These are phyloP conservation scores for Tetragonula clypearis DNA, from an alignment of 1,140 invertebrate genomes.

Conservation along the genomic window DNA sequence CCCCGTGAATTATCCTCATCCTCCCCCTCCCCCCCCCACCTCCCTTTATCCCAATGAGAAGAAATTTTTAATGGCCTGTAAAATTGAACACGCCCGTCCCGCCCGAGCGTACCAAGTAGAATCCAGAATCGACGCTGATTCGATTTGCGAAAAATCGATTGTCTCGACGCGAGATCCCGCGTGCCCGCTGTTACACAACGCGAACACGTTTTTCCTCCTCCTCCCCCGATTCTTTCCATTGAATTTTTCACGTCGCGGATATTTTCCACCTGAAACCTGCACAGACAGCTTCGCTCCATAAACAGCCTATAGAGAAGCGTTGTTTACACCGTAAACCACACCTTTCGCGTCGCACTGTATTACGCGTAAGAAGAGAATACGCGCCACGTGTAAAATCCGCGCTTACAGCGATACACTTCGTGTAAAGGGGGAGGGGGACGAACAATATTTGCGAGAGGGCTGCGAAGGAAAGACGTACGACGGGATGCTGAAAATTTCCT, in stretches of 20 bases:
- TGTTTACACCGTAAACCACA: conserved; percentile 44
- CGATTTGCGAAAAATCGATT: conserved; percentile 18
- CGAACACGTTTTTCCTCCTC: too few species aligned
- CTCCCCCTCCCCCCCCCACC: too few species aligned
- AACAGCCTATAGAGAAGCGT: conserved; percentile 31
- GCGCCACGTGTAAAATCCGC: conserved; percentile 3
- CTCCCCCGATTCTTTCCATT: conserved; percentile 25
- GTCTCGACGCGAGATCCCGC: background rate
- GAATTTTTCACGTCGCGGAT: conserved; percentile 41
- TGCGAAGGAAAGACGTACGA: background rate
- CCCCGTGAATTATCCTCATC: background rate
- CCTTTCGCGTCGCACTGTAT: background rate
- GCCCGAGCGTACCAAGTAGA: background rate
- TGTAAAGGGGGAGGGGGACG: too few species aligned
- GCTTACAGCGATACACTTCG: background rate
- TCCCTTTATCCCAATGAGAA: background rate
- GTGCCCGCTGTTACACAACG: background rate
- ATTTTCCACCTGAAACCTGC: background rate
- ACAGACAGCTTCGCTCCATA: conserved; percentile 46
- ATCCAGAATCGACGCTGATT: background rate
- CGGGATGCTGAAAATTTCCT: background rate
- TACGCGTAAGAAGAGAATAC: conserved; percentile 21
- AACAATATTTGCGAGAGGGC: background rate
- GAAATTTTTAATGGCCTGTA: conserved; percentile 16
- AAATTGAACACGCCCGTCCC: background rate